Evolutionary conservation across 2,797 vertebrate species (phyloP).

Genomic region (Argyrosomus regius): DNA sequence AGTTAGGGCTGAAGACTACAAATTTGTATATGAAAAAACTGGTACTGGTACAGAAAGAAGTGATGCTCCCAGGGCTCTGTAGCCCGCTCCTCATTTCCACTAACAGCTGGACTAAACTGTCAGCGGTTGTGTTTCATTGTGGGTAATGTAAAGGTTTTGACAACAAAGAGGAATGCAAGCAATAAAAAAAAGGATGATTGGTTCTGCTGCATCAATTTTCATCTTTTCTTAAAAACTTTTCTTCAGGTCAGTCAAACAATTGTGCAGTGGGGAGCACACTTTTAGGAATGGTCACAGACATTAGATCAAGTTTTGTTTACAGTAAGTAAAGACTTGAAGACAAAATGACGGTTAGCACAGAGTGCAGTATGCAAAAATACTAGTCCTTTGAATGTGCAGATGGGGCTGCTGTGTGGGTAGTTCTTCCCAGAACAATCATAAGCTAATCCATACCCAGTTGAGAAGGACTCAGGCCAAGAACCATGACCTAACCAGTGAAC

Average conservation of each 20-base stretch:
- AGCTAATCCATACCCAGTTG: conserved; percentile 34
- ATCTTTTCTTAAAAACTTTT: too few species aligned
- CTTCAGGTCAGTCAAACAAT: too few species aligned
- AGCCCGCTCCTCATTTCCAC: neutral
- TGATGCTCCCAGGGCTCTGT: neutral
- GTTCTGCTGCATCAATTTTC: too few species aligned
- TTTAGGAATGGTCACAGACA: neutral
- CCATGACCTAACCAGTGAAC: conserved; percentile 54
- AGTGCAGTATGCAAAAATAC: conserved; percentile 31
- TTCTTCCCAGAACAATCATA: conserved; percentile 52
- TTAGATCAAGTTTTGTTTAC: neutral
- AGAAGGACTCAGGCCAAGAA: conserved; percentile 41
- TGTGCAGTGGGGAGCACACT: too few species aligned
- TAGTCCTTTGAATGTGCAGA: conserved; percentile 11
- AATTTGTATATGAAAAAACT: neutral
- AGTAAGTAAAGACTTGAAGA: neutral
- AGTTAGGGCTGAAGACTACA: neutral
- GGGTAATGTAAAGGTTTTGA: neutral
- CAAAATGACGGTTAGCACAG: neutral
- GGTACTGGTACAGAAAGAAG: neutral
- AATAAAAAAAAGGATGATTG: too few species aligned
- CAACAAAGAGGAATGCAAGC: neutral
- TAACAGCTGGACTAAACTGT: neutral
- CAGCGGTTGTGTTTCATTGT: too few species aligned
- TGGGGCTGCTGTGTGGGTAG: conserved; percentile 30